A percentile compares a stretch with the other conserved stretches of the same genome.
These are phyloP conservation scores for Ptilorrhoa leucosticta DNA, from an alignment of 2,113 vertebrate species.

Conservation along the genomic window DNA sequence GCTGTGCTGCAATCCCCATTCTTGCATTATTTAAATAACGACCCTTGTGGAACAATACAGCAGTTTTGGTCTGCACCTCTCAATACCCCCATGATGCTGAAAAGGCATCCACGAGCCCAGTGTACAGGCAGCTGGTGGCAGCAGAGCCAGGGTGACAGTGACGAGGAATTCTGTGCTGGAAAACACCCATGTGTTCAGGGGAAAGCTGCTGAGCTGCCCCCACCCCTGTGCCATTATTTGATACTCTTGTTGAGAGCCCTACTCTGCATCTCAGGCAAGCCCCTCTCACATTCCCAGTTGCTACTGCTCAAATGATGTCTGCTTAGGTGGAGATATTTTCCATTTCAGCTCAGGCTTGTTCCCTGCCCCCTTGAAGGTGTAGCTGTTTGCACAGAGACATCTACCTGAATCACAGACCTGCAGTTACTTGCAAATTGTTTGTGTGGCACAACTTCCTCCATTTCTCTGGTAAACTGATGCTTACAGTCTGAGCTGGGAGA, in stretches of 20 bases:
- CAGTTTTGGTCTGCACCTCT: not conserved
- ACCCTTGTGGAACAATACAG: not conserved
- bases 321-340: not conserved
- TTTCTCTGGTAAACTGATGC: not conserved
- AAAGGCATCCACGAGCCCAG: not conserved
- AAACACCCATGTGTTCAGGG: accelerated
- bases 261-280: not conserved
- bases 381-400: not conserved
- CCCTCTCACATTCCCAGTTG: accelerated
- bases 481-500: not conserved
- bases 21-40: not conserved
- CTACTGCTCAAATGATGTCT: not conserved
- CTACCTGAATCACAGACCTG: not conserved
- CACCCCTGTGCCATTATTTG: accelerated
- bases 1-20: not conserved
- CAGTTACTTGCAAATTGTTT: not conserved
- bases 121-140: not conserved
- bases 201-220: not conserved
- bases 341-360: not conserved
- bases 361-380: not conserved
- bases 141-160: not conserved
- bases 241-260: not conserved
- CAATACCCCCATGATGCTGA: not conserved
- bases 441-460: not conserved
- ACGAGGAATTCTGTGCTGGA: not conserved